Evolutionary conservation across 2,113 vertebrate genomes (phyloP), one percentile per base, ranked within the genome.

Genomic region (Conger conger): DNA sequence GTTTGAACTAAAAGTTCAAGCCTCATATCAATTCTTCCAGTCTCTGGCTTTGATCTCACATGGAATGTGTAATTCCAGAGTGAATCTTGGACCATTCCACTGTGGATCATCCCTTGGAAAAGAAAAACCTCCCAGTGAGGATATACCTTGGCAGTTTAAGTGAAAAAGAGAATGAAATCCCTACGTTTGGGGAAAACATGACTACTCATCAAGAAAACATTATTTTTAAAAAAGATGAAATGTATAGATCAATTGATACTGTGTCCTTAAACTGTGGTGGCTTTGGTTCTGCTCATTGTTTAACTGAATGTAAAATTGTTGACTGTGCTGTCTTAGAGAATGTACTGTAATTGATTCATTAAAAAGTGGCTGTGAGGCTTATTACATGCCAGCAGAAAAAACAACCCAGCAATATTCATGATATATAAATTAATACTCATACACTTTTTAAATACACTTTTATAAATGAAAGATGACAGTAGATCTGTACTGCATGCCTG

Each of bases 401-500:
- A n/a, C n/a, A n/a, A n/a, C n/a, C n/a, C 63, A 33, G 27, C n/a
- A 73, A 33, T 73, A 73, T 73, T 73, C 68, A 33, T 30, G 20
- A 63, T 63, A 27, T 63, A 63, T 63, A 73, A 73, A 73, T 73
- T 8, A 2, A 73, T 73, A 73, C n/a, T 30, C 9, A 73, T 73
- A 11, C 27, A 33, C 68, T 73, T n/a, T 13, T 2, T 73, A 33
- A n/a, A 30, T 30, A 33, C n/a, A 50, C 45, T 15, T 42, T n/a
- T 73, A 13, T 23, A 73, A 73, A 33, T 33, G 68, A 13, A 73
- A 9, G 68, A 33, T 73, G 27, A 33, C 7, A n/a, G 42, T n/a
- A 23, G 40, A 8, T n/a, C 8, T 80, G 8, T 45, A 11, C 40
- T 87, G 93, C 92, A 92, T 68, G 90, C 89, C 88, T 88, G 86